phyloP scores from a whole-genome alignment of 1,140 invertebrate genomes.

The Caenorhabditis inopinata region DNA sequence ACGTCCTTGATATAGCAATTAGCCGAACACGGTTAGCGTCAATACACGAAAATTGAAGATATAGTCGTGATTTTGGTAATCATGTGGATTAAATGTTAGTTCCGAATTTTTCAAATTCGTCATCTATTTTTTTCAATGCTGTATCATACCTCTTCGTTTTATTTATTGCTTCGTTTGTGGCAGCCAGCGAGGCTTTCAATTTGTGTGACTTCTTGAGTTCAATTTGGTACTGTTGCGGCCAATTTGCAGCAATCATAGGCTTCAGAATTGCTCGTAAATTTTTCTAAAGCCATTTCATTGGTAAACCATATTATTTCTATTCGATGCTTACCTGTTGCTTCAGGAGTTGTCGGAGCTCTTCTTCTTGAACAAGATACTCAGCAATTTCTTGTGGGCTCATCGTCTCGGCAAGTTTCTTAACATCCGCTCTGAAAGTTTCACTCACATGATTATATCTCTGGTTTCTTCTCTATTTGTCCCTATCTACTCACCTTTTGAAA shows the following conservation, averaged over 20 bases:
- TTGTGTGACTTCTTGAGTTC: constrained; percentile 41
- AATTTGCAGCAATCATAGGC: constrained; percentile 30
- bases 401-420: constrained; percentile 12
- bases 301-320: no score
- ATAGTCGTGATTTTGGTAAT: background rate
- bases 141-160: constrained; percentile 34
- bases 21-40: background rate
- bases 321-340: constrained; percentile 39
- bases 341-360: constrained; percentile 34
- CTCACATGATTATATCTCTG: no score
- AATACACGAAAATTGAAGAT: background rate
- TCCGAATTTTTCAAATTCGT: no score
- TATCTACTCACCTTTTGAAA: background rate
- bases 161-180: constrained; percentile 39
- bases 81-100: background rate
- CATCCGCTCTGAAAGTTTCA: constrained; percentile 32
- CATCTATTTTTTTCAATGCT: no score
- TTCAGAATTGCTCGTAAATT: constrained; percentile 29
- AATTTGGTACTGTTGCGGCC: constrained; percentile 37
- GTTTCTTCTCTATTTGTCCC: background rate
- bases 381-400: constrained; percentile 10
- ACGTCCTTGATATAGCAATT: constrained; percentile 13
- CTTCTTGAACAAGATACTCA: background rate
- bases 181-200: constrained; percentile 26
- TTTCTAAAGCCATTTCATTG: no score